Base-by-base conservation (phyloP, 2,113 vertebrate species). In the Pogona vitticeps region DNA sequence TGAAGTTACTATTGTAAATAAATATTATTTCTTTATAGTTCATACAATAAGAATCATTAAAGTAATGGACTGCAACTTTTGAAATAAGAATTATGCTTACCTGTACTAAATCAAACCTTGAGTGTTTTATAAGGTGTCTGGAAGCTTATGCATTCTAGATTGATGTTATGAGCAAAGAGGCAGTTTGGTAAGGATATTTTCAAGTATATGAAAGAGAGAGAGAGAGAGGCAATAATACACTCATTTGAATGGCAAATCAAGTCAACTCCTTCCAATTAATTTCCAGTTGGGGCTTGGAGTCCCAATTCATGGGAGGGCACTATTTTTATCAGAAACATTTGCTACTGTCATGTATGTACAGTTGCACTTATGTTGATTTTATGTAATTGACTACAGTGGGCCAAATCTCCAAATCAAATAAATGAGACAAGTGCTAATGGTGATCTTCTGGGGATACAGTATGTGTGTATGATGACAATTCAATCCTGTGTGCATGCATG, bases 191-290 rank as follows among this genome's bases (percentile, higher is more conserved):
- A 12, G 15, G 21, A 56, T 14, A 42, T 6, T 38, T 70, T 7
- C 56, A 52, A 1, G 40, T 17, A 77, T 18, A 76, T 38, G 56
- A 59, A 28, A 40, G 21, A 38, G n/a, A 6, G 56, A 26, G 40
- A 2, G 38, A 3, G 17, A 31, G 36, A 68, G 67, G 42, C 31
- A 85, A 26, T 23, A 56, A 10, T 15, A 33, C 36, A 14, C 61
- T 33, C 28, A 52, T 21, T 33, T 77, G 63, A 33, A 78, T 78
- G n/a, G 65, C 33, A 38, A 58, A 78, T 68, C 31, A 78, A 38
- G 28, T 70, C 36, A 21, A n/a, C 8, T 56, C 17, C n/a, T 78
- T 85, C 76, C 63, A 78, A 36, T 85, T 85, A 58, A 85, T 58
- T 58, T 52, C 58, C 59, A n/a, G 3, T 31, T 26, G 61, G 23